phyloP scores from a whole-genome alignment of 2,113 vertebrate genomes.

The Phocoena sinus region DNA sequence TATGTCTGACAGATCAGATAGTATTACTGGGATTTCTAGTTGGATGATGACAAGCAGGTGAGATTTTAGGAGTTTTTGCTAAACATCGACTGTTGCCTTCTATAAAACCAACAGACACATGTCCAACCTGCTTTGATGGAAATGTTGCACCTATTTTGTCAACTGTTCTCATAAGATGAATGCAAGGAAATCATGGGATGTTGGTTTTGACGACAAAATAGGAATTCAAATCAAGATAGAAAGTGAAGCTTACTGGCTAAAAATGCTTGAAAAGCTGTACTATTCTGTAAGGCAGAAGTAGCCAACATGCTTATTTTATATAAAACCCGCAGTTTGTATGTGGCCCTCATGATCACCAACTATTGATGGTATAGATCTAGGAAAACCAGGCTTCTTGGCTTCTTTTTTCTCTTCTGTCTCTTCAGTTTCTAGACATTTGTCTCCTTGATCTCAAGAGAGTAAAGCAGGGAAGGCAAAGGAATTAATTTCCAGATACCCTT shows the following conservation, averaged over 20 bases:
- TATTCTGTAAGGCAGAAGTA: background rate
- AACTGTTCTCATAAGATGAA: background rate
- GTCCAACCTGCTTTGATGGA: background rate
- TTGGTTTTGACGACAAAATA: background rate
- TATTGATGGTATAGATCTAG: background rate
- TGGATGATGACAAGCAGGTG: background rate
- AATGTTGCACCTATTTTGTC: background rate
- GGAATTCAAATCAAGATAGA: slow-evolving; percentile 6
- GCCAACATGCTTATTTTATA: background rate
- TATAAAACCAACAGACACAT: background rate
- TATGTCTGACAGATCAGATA: background rate
- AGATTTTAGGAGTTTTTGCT: background rate
- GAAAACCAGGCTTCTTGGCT: background rate
- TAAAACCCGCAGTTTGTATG: background rate
- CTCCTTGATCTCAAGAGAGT: background rate
- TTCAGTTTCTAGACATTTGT: background rate
- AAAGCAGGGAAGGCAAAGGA: background rate
- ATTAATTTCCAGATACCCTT: background rate
- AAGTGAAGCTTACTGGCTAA: background rate
- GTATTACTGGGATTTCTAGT: background rate
- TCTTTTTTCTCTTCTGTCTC: background rate
- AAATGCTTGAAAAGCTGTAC: background rate
- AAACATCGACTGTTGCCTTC: background rate
- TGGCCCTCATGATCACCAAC: background rate
- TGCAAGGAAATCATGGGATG: background rate